Evolutionary conservation across 2,888 invertebrate genomes (phyloP).

Genomic region (Dryocosmus kuriphilus): DNA sequence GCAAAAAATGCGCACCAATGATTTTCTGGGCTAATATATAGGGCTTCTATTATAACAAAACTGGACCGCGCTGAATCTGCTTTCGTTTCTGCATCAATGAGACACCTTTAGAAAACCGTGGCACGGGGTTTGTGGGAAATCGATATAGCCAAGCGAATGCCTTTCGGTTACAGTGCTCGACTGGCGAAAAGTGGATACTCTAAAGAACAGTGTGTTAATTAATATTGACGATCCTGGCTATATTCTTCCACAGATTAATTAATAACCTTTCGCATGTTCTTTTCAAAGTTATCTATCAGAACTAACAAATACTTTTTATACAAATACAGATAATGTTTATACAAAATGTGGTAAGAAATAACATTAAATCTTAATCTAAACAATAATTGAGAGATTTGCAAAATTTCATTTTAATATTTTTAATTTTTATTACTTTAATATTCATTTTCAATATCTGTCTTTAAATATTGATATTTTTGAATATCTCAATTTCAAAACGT

Average conservation of each 20-base stretch:
- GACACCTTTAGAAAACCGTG: conserved; percentile 10
- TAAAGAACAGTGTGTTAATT: conserved; percentile 23
- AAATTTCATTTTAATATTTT: too few species aligned
- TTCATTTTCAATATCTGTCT: too few species aligned
- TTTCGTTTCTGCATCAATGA: conserved; percentile 7
- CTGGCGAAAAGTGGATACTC: conserved; percentile 19
- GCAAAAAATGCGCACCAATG: too few species aligned
- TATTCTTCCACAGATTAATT: conserved; percentile 15
- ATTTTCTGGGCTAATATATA: background rate
- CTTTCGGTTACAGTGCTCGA: conserved; percentile 11
- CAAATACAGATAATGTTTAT: too few species aligned
- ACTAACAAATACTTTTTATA: background rate
- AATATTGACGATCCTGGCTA: conserved; percentile 16
- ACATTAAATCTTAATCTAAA: too few species aligned
- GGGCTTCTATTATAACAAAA: background rate
- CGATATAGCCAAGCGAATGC: conserved; percentile 4
- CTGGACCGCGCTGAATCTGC: conserved; percentile 5
- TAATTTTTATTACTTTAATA: too few species aligned
- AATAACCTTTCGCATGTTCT: background rate
- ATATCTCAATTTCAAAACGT: too few species aligned
- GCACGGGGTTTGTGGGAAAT: conserved; percentile 1
- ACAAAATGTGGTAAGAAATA: too few species aligned
- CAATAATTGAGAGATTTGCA: too few species aligned
- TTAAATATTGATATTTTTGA: too few species aligned
- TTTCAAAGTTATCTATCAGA: conserved; percentile 8